phyloP scores from a whole-genome alignment of 2,888 invertebrate genomes.

The Drosophila longiperda region DNA sequence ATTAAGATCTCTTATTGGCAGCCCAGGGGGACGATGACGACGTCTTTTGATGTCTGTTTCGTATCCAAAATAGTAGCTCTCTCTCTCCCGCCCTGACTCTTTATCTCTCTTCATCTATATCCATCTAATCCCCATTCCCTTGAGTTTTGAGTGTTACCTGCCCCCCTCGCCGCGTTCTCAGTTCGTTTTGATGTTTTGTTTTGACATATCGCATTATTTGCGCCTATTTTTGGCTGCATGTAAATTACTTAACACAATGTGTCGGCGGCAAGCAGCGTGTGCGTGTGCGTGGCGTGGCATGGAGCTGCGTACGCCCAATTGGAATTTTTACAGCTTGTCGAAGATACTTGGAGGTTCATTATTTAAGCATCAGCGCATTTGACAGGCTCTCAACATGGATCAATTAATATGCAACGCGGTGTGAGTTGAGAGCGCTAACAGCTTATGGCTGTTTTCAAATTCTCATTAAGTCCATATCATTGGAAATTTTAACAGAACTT shows the following conservation, averaged over 20 bases:
- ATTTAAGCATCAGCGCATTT: slow-evolving; percentile 64
- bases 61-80: slow-evolving; percentile 28
- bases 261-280: slow-evolving; percentile 7
- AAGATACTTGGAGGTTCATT: slow-evolving; percentile 46
- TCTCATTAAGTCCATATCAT: slow-evolving; percentile 59
- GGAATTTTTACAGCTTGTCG: slow-evolving; percentile 61
- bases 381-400: slow-evolving; percentile 73
- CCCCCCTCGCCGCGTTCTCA: background rate
- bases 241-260: slow-evolving; percentile 66
- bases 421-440: slow-evolving; percentile 57
- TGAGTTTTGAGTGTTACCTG: slow-evolving; percentile 43
- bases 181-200: slow-evolving; percentile 76
- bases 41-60: slow-evolving; percentile 67
- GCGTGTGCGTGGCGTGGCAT: background rate
- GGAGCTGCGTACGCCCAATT: slow-evolving; percentile 36
- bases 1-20: slow-evolving; percentile 77
- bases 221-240: slow-evolving; percentile 65
- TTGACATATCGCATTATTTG: slow-evolving; percentile 74
- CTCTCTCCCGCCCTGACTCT: background rate
- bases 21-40: slow-evolving; percentile 40
- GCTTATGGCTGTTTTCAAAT: slow-evolving; percentile 64
- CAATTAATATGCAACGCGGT: slow-evolving; percentile 74
- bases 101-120: background rate
- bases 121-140: background rate
- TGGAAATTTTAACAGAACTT: slow-evolving; percentile 25